Evolutionary conservation across 2,888 invertebrate genomes (phyloP), one percentile per base, ranked within the genome.

Genomic region (Agriopis marginaria): DNA sequence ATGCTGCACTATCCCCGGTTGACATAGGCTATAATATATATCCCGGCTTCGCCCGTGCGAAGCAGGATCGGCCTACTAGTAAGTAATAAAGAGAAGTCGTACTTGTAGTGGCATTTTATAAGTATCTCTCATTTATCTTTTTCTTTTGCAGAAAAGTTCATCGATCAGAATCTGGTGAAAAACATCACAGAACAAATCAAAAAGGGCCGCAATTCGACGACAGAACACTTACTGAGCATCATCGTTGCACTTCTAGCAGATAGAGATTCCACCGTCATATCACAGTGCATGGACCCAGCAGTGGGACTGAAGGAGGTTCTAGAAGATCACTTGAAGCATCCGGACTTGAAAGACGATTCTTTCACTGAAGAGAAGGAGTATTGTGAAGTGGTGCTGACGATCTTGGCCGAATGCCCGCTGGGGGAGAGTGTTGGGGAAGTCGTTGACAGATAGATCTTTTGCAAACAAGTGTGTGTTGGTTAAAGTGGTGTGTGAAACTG

Each of bases 201-300:
- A 47, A 59, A 63, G 0, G 82, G 83, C 0, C 80, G 85, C 0
- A 85, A 89, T 49, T 81, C 83, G 0, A 79, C 85, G 2, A 84
- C 92, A 0, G 92, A 92, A 54, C 91, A 93, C 32, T 54, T 93
- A 0, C 83, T 94, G 1, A 80, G 82, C 66, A 79, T 89, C 1
- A 78, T 94, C 0, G 66, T 81, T 0, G 75, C 81, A 0, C 72
- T 93, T 3, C 53, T 88, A 0, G 83, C 85, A 0, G 77, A 77
- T 11, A 39, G 68, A 1, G 82, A 89, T 23, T 73, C 80, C 0
- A 72, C 69, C 0, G 78, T 87, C 1, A 45, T 90, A 4, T 54
- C 68, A 0, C 89, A 90, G 66, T 88, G 86, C 73, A 72, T 73
- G 10, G 84, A 88, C 62, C 85, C 87, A 0, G 63, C 60, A 0